phyloP scores from a whole-genome alignment of 1,140 invertebrate genomes.

The Cherax quadricarinatus region DNA sequence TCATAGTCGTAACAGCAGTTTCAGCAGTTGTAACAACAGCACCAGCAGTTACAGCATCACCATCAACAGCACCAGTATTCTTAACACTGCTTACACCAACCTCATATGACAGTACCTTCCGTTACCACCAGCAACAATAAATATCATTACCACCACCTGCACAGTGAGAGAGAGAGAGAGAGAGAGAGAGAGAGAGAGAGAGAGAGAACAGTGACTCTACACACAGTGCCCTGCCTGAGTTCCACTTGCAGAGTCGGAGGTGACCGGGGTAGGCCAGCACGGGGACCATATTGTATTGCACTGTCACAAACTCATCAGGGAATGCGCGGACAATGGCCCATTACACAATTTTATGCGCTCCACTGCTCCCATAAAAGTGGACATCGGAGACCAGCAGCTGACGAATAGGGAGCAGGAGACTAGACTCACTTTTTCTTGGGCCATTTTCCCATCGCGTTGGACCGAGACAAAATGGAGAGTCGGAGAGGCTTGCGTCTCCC shows the following conservation, averaged over 20 bases:
- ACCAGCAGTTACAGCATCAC: no score
- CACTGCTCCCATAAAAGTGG: constrained; percentile 72
- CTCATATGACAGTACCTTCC: not conserved
- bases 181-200: not conserved
- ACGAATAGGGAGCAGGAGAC: constrained; percentile 71
- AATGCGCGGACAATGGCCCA: constrained; percentile 72
- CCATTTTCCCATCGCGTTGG: constrained; percentile 72
- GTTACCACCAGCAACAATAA: no score
- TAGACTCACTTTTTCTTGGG: constrained; percentile 68
- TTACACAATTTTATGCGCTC: constrained; percentile 72
- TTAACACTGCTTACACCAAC: not conserved
- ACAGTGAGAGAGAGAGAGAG: not conserved
- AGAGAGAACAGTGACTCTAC: not conserved
- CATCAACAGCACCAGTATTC: not conserved
- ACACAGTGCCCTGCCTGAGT: not conserved
- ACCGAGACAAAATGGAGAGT: constrained; percentile 74
- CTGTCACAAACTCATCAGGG: constrained; percentile 73
- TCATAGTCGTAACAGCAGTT: no score
- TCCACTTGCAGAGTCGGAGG: constrained; percentile 58
- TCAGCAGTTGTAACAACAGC: no score
- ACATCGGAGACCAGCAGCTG: constrained; percentile 71
- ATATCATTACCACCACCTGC: not conserved
- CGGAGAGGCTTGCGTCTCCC: constrained; percentile 71
- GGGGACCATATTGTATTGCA: constrained; percentile 71
- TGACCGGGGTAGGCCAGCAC: constrained; percentile 38